Conservation (phyloP, 2,797 vertebrate genomes). For the Poecilia velifera region DNA sequence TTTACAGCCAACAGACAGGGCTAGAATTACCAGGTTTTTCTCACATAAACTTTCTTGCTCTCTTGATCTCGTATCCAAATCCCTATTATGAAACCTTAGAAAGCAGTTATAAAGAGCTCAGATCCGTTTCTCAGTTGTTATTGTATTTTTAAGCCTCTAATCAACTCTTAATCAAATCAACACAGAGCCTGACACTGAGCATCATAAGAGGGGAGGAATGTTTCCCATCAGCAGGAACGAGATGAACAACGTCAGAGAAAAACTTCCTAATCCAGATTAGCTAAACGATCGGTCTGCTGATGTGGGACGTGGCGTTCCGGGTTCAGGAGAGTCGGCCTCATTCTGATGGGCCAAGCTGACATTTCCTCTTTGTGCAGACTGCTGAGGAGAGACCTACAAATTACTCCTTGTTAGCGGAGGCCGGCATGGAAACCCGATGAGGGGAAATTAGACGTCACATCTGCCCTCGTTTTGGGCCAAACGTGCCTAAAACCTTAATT, state of each 20-base stretch:
- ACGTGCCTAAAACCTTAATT: constrained; percentile 51
- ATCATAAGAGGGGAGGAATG: constrained; percentile 36
- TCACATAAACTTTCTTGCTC: background rate
- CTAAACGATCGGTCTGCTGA: constrained; percentile 62
- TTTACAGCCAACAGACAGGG: background rate
- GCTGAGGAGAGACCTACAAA: constrained; percentile 61
- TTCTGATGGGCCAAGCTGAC: constrained; percentile 66
- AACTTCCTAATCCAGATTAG: constrained; percentile 66
- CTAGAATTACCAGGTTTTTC: background rate
- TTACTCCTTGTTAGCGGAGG: constrained; percentile 55
- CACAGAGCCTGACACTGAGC: constrained; percentile 8
- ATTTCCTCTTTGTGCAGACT: constrained; percentile 64
- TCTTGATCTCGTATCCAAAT: background rate
- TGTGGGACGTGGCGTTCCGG: constrained; percentile 2
- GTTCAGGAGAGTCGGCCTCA: constrained; percentile 33
- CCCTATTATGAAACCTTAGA: background rate
- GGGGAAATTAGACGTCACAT: constrained; percentile 75
- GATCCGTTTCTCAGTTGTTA: background rate
- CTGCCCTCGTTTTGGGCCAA: constrained; percentile 65
- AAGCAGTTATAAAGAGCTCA: background rate
- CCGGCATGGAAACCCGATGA: constrained; percentile 67
- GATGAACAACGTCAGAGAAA: constrained; percentile 67
- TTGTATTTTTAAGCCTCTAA: background rate
- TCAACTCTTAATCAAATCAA: constrained; percentile 29
- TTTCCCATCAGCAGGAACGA: constrained; percentile 39